Base-by-base conservation (phyloP, 2,113 vertebrate species). In the Rhagologus leucostigma region DNA sequence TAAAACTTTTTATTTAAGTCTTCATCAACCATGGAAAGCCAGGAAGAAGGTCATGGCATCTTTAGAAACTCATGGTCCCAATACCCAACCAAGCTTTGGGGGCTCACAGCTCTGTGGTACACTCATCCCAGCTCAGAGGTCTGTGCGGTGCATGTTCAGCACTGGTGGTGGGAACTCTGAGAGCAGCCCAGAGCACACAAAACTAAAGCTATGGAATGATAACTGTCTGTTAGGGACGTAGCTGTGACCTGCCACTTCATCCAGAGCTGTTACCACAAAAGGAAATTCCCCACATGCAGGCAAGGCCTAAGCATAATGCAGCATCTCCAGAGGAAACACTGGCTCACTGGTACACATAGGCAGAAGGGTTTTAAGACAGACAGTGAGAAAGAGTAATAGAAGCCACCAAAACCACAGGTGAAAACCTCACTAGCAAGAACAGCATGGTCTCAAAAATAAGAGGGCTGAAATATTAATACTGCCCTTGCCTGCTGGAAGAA, bases 191-290 rank as follows among this genome's bases (percentile, higher is more conserved):
- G 10, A 55, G 33, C 52, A 42, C 4, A 16, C 30, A 30, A 18
- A 93, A 81, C n/a, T 30, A 44, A 81, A 81, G n/a, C 46, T 37
- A 5, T 17, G 32, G 55, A 69, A 49, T 13, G 13, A 13, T 21
- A 91, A 33, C 37, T 52, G 13, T 8, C 15, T 39, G 37, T 20
- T 19, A 56, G 32, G 46, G 37, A 69, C 0, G 0, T 17, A 44
- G 46, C 49, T 73, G 41, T 42, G 27, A 22, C 27, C 41, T 86
- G 41, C 7, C 50, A 15, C 41, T 84, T 56, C 57, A 11, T 11
- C 16, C 1, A 52, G 42, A 86, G 41, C 37, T 22, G 27, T 37
- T 76, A 42, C 20, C 30, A 30, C 53, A 55, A 46, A 60, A 89
- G 49, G 13, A 64, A 83, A 86, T 24, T 13, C 4, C 3, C 7